A percentile compares a stretch with the other conserved stretches of the same genome.
phyloP scores from a whole-genome alignment of 1,140 invertebrate genomes.

The Pseudomyrmex concolor region DNA sequence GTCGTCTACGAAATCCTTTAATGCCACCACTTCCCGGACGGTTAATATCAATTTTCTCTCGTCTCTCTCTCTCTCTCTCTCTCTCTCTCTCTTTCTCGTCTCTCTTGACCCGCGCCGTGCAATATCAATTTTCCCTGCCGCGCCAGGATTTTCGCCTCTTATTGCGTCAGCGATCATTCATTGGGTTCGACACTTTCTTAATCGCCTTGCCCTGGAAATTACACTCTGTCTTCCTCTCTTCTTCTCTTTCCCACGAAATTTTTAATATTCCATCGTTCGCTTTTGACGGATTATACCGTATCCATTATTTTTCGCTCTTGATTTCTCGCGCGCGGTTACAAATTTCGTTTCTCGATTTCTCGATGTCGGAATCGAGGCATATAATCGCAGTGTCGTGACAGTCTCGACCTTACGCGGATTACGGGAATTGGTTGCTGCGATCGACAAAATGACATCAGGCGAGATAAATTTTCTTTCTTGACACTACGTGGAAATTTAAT shows the following conservation, averaged over 20 bases:
- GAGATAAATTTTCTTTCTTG: background rate
- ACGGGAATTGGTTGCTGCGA: background rate
- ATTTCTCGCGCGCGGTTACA: too few species aligned
- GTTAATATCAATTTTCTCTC: constrained; percentile 56
- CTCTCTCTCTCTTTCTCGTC: background rate
- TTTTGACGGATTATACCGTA: constrained; percentile 10
- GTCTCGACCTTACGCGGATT: constrained; percentile 16
- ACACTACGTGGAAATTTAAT: background rate
- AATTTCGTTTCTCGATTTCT: too few species aligned
- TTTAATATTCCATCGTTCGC: constrained; percentile 17
- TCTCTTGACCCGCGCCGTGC: constrained; percentile 24
- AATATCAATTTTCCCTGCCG: constrained; percentile 52
- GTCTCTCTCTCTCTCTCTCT: too few species aligned
- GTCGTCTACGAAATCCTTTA: constrained; percentile 44
- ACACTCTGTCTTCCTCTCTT: background rate
- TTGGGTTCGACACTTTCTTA: constrained; percentile 35
- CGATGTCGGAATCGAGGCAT: background rate
- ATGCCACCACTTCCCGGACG: constrained; percentile 31
- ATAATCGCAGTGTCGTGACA: background rate
- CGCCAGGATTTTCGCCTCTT: constrained; percentile 9
- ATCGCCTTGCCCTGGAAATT: constrained; percentile 21
- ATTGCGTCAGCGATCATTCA: constrained; percentile 54
- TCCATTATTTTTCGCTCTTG: too few species aligned
- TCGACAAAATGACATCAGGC: background rate
- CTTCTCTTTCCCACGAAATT: background rate